These are phyloP conservation scores for Ptilonorhynchus violaceus DNA, from an alignment of 2,113 vertebrate species.

Conservation along the genomic window DNA sequence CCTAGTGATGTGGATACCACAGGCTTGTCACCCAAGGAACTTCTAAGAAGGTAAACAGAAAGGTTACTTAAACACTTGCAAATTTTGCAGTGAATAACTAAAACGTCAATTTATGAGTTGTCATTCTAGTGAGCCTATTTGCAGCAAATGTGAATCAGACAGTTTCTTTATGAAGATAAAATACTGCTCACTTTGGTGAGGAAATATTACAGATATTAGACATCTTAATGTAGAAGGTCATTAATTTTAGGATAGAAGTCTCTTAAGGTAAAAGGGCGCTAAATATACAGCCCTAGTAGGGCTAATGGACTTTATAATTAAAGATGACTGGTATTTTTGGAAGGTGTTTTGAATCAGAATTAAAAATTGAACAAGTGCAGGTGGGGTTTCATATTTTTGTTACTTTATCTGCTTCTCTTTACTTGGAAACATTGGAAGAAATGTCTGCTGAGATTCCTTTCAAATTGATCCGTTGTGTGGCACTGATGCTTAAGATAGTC, in stretches of 20 bases:
- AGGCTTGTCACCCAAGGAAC: constrained; percentile 69
- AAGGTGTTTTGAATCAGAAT: neutral
- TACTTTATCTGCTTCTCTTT: neutral
- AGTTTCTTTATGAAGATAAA: neutral
- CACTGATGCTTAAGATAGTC: neutral
- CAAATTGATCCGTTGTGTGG: neutral
- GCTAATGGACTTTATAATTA: neutral
- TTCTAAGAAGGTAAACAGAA: constrained; percentile 80
- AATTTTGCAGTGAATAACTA: neutral
- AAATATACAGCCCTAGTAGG: neutral
- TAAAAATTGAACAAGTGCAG: neutral
- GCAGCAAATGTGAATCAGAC: neutral
- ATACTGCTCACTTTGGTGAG: neutral
- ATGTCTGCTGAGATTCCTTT: neutral
- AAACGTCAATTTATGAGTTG: neutral
- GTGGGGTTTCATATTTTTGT: neutral
- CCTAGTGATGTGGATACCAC: constrained; percentile 20
- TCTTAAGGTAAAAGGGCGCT: neutral
- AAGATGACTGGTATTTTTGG: neutral
- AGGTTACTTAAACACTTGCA: neutral
- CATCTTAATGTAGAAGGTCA: neutral
- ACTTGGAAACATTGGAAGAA: neutral
- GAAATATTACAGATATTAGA: neutral
- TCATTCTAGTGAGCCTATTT: neutral
- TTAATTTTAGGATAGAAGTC: neutral